phyloP scores from a whole-genome alignment of 1,140 invertebrate species.

The Homarus americanus region DNA sequence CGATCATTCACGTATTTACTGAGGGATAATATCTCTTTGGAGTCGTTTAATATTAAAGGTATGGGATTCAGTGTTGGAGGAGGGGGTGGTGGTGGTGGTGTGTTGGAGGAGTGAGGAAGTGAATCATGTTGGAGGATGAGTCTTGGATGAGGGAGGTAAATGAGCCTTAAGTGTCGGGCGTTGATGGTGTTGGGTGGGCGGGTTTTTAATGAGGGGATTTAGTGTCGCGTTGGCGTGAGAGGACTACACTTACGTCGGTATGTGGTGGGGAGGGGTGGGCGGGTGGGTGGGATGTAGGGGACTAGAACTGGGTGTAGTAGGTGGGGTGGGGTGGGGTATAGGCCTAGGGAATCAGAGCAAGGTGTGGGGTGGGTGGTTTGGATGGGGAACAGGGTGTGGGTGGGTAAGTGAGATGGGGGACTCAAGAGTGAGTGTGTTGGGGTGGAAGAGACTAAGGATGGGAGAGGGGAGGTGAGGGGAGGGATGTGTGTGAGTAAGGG shows the following conservation, averaged over 20 bases:
- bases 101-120: too few relatives aligned
- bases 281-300: too few relatives aligned
- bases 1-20: not conserved
- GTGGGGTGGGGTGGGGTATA: too few relatives aligned
- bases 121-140: too few relatives aligned
- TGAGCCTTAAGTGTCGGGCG: too few relatives aligned
- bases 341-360: too few relatives aligned
- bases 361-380: too few relatives aligned
- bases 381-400: too few relatives aligned
- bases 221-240: not conserved
- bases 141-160: not conserved
- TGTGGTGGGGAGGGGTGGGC: not conserved
- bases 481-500: too few relatives aligned
- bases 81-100: too few relatives aligned
- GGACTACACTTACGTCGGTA: not conserved
- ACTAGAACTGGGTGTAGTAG: too few relatives aligned
- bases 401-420: too few relatives aligned
- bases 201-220: slow-evolving; percentile 6
- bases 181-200: not conserved
- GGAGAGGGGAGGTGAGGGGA: not conserved
- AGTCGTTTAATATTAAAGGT: not conserved
- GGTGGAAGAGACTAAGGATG: not conserved
- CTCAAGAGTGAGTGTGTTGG: not conserved
- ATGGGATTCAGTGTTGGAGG: not conserved
- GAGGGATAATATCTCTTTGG: not conserved